phyloP scores from a whole-genome alignment of 1,140 invertebrate genomes.

The Hyles euphorbiae region DNA sequence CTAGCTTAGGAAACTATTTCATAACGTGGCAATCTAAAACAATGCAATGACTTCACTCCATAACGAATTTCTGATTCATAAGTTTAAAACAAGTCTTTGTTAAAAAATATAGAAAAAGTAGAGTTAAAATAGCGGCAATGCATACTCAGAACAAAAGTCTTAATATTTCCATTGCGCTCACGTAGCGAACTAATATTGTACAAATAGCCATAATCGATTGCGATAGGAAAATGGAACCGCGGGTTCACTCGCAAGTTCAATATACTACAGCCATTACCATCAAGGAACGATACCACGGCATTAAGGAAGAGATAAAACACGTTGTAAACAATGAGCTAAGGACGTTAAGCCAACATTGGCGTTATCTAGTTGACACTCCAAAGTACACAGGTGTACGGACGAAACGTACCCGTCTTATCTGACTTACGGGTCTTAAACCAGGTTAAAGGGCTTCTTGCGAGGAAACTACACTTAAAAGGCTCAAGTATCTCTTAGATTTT shows the following conservation, averaged over 20 bases:
- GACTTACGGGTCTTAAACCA: conserved; percentile 1
- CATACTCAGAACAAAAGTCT: no score
- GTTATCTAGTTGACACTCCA: conserved; percentile 15
- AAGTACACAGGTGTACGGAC: conserved; percentile 12
- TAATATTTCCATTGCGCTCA: no score
- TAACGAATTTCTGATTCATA: conserved; percentile 12
- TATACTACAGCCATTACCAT: neutral
- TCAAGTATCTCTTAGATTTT: neutral
- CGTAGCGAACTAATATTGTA: no score
- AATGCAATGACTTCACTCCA: conserved; percentile 12
- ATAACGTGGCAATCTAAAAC: neutral
- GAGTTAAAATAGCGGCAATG: no score
- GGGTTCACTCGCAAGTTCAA: no score
- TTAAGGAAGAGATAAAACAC: conserved; percentile 21
- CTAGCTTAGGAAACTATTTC: no score
- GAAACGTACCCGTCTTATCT: conserved; percentile 13
- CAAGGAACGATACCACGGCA: neutral
- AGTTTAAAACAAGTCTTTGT: no score
- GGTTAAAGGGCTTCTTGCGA: neutral
- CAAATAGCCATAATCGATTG: no score
- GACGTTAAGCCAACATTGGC: conserved; percentile 9
- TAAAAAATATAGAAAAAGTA: no score
- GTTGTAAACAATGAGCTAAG: conserved; percentile 20
- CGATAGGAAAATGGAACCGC: no score
- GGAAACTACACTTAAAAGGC: neutral